These are phyloP conservation scores for Adelges cooleyi DNA, from an alignment of 1,140 invertebrate genomes.

Conservation along the genomic window DNA sequence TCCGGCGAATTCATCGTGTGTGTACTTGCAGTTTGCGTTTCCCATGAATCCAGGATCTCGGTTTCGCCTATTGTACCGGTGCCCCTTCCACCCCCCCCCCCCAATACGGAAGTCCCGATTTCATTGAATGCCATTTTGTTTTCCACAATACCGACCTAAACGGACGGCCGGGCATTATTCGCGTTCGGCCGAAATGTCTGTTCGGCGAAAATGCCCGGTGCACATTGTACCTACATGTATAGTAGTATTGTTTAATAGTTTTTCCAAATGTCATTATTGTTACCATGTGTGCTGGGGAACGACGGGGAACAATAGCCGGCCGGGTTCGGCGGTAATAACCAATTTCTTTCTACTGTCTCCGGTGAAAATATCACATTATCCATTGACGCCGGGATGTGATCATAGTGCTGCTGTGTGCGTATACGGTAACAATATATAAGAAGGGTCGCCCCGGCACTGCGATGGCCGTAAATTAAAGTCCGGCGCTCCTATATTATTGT, in stretches of 20 bases:
- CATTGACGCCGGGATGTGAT: neutral
- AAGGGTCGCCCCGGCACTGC: neutral
- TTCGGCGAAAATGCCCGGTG: neutral
- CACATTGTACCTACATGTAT: neutral
- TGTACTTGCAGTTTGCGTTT: too few species aligned
- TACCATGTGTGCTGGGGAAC: neutral
- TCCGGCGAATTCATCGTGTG: too few species aligned
- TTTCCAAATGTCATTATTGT: neutral
- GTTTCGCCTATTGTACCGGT: too few species aligned
- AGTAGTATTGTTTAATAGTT: neutral
- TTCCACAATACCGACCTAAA: too few species aligned
- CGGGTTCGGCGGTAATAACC: neutral
- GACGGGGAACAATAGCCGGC: neutral
- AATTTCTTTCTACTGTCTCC: slow-evolving; percentile 21
- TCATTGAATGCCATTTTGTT: too few species aligned
- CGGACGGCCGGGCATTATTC: too few species aligned
- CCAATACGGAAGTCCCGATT: too few species aligned
- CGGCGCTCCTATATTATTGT: too few species aligned
- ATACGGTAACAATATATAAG: neutral
- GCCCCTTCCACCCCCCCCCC: too few species aligned
- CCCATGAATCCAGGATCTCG: too few species aligned
- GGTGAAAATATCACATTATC: slow-evolving; percentile 14
- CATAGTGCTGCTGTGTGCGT: neutral
- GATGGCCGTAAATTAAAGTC: slow-evolving; percentile 21
- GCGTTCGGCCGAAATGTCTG: too few species aligned